A percentile compares a stretch with the other conserved stretches of the same genome.
Evolutionary conservation across 2,888 invertebrate species (phyloP).

Genomic region (Abrostola triplasia): DNA sequence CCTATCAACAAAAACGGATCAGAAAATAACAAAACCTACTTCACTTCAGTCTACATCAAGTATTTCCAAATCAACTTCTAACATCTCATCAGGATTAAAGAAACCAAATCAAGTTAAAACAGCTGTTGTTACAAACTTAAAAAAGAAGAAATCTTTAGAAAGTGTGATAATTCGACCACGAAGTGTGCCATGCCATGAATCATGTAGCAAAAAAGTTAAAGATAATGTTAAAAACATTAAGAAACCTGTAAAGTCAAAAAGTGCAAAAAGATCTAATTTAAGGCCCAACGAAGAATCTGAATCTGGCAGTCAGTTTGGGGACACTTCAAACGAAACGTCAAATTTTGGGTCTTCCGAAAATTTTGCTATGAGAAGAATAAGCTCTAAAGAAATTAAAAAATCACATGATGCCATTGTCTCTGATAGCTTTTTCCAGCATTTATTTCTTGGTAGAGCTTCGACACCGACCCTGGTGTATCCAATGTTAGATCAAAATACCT

Average conservation of each 20-base stretch:
- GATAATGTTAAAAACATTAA: conserved; percentile 65
- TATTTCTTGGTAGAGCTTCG: conserved; percentile 88
- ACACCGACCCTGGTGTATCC: conserved; percentile 63
- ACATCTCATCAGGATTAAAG: conserved; percentile 66
- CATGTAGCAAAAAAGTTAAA: conserved; percentile 76
- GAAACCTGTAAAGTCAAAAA: conserved; percentile 66
- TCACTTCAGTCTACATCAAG: conserved; percentile 63
- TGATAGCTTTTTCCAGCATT: conserved; percentile 91
- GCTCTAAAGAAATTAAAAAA: conserved; percentile 84
- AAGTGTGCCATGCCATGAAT: conserved; percentile 76
- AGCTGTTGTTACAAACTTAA: conserved; percentile 78
- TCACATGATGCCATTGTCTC: conserved; percentile 89
- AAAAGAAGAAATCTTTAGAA: conserved; percentile 79
- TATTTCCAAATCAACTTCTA: conserved; percentile 77
- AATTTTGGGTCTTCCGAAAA: conserved; percentile 72
- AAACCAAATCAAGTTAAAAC: conserved; percentile 75
- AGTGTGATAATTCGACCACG: conserved; percentile 71
- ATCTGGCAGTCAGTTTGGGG: conserved; percentile 76
- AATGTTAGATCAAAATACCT: conserved; percentile 81
- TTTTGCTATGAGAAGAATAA: conserved; percentile 61
- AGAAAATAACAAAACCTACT: conserved; percentile 61
- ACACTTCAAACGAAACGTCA: conserved; percentile 77
- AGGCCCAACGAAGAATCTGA: conserved; percentile 68
- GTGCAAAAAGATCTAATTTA: conserved; percentile 56
- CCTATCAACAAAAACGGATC: conserved; percentile 64